phyloP scores from a whole-genome alignment of 1,140 invertebrate genomes.

The Euura saliciscinereae region DNA sequence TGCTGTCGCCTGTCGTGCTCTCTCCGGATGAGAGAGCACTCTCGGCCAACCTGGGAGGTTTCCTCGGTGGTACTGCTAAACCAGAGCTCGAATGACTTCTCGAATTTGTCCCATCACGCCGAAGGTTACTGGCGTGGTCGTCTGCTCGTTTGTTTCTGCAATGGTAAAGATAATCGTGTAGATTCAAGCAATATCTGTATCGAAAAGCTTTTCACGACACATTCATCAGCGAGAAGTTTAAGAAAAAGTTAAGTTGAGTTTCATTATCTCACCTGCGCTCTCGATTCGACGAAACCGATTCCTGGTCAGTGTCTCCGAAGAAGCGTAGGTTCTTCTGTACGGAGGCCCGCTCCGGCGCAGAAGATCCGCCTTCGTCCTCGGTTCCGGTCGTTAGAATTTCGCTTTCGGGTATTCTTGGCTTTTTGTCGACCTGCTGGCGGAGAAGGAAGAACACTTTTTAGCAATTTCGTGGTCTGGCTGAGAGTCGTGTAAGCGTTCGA shows the following conservation, averaged over 20 bases:
- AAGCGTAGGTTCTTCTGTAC: slow-evolving; percentile 74
- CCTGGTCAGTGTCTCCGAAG: slow-evolving; percentile 80
- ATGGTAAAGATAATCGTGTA: neutral
- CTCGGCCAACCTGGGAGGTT: slow-evolving; percentile 51
- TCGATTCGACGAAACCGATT: slow-evolving; percentile 64
- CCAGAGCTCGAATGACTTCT: slow-evolving; percentile 44
- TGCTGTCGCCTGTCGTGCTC: slow-evolving; percentile 67
- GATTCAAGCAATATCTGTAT: too few species aligned
- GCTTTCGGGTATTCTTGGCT: slow-evolving; percentile 54
- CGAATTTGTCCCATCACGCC: slow-evolving; percentile 51
- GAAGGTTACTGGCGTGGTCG: slow-evolving; percentile 40
- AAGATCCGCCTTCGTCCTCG: slow-evolving; percentile 55
- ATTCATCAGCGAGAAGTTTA: too few species aligned
- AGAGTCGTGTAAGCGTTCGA: neutral
- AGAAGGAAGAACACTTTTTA: too few species aligned
- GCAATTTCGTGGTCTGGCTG: too few species aligned
- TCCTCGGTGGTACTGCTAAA: slow-evolving; percentile 44
- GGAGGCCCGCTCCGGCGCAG: slow-evolving; percentile 50
- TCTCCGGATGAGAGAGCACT: slow-evolving; percentile 57
- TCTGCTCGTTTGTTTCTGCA: slow-evolving; percentile 52
- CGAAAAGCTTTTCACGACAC: too few species aligned
- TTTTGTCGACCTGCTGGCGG: slow-evolving; percentile 48
- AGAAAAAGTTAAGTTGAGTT: too few species aligned
- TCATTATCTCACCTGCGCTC: slow-evolving; percentile 54
- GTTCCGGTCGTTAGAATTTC: slow-evolving; percentile 57